Evolutionary conservation across 2,797 vertebrate genomes (phyloP).

Genomic region (Danio jaintianensis): DNA sequence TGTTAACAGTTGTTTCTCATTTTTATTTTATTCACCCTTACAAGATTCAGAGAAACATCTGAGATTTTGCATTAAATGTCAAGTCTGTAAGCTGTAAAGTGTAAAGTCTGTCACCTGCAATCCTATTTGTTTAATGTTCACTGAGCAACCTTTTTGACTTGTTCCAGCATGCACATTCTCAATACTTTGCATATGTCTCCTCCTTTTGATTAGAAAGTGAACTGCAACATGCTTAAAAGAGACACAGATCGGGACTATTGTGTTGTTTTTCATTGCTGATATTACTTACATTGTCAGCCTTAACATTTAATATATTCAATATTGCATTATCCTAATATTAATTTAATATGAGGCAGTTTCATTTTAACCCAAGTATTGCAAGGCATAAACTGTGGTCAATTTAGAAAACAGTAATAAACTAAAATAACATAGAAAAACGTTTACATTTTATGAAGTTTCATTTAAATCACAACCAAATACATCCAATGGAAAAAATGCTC

Average conservation of each 20-base stretch:
- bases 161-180: not conserved
- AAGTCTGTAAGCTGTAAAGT: too few species aligned
- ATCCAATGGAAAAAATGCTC: not conserved
- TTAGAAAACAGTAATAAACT: not conserved
- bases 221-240: not conserved
- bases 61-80: not conserved
- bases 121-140: not conserved
- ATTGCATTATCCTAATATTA: not conserved
- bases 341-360: not conserved
- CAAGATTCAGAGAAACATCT: not conserved
- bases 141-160: not conserved
- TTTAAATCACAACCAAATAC: not conserved
- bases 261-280: not conserved
- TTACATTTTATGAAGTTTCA: not conserved
- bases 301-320: not conserved
- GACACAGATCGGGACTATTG: not conserved
- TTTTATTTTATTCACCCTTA: not conserved
- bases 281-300: not conserved
- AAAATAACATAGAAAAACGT: not conserved
- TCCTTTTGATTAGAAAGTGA: conserved; percentile 33
- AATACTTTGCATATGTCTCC: conserved; percentile 45
- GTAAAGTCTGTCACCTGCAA: not conserved
- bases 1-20: not conserved
- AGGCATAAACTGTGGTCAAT: not conserved
- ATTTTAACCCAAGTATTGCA: not conserved